Base-by-base conservation (phyloP, 2,888 invertebrate species). In the Platerodrilus igneus region DNA sequence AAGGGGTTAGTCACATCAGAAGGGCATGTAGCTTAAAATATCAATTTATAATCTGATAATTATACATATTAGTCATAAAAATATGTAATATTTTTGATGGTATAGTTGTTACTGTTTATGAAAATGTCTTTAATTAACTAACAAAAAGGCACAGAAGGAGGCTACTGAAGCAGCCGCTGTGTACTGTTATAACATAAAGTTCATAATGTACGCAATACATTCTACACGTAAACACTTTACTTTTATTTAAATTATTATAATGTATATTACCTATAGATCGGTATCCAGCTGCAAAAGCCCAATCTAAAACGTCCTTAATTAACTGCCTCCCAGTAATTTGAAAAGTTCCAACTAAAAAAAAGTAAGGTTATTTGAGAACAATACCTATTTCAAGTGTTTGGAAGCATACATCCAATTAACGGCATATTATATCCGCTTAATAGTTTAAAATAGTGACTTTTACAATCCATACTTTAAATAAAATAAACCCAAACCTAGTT, bases 241-340 rank as follows among this genome's bases (percentile, higher is more conserved):
- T 15, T 7, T 10, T 25, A 19, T n/a, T 19, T 20, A 32, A 22
- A 33, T 41, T 29, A 22, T 37, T 13, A 35, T 28, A 32, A 45
- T 18, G 30, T 28, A n/a, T 22, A 64, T 66, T 69, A 84, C 85
- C 85, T 62, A 86, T 79, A 44, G 79, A 72, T 43, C 84, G 73
- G 60, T 84, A 87, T 4, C 87, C 87, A 39, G 75, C 72, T 26
- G 62, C 65, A 6, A 88, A 62, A 2, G 83, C 83, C 52, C 71
- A 67, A 58, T 86, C 79, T 6, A 87, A 57, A 1, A 76, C 75
- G 15, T 67, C 62, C 34, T 63, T 58, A 36, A 80, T 74, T 14
- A 66, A 48, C 21, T 76, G 69, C 16, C 58, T 58, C 14, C 76
- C 75, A 20, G 66, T 67, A 23, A 84, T 74, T 51, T 73, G 74